phyloP scores from a whole-genome alignment of 2,888 invertebrate species.

The Papilio demoleus region DNA sequence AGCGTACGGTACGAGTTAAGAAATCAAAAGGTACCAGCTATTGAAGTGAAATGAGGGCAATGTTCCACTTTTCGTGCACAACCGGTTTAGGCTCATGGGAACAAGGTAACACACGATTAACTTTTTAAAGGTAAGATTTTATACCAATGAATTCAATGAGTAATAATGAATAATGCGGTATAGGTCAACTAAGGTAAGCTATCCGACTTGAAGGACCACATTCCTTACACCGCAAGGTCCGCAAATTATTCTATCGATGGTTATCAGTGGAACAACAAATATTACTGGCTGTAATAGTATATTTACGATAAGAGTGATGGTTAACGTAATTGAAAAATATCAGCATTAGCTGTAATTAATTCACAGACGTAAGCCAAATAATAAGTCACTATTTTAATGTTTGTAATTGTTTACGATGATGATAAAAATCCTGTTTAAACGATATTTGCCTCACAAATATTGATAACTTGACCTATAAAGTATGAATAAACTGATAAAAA shows the following conservation, averaged over 20 bases:
- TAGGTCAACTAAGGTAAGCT: slow-evolving; percentile 16
- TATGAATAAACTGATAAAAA: too few relatives aligned
- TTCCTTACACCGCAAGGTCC: slow-evolving; percentile 22
- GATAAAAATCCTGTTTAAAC: not conserved
- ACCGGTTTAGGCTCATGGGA: slow-evolving; percentile 63
- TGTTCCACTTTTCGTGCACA: slow-evolving; percentile 72
- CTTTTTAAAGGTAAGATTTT: slow-evolving; percentile 29
- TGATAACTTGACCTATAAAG: not conserved
- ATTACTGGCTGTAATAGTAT: slow-evolving; percentile 5
- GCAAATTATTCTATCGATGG: slow-evolving; percentile 17
- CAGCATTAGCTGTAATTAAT: not conserved
- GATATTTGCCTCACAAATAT: not conserved
- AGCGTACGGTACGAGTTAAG: slow-evolving; percentile 52
- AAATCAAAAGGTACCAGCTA: slow-evolving; percentile 65
- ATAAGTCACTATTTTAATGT: not conserved
- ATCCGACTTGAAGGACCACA: slow-evolving; percentile 37
- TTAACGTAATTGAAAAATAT: slow-evolving; percentile 16
- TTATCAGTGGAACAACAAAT: slow-evolving; percentile 10
- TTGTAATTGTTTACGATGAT: not conserved
- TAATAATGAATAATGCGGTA: slow-evolving; percentile 38
- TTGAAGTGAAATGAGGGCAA: slow-evolving; percentile 72
- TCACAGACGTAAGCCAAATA: too few relatives aligned
- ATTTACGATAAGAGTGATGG: slow-evolving; percentile 6
- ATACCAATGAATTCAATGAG: slow-evolving; percentile 33
- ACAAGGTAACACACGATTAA: slow-evolving; percentile 47